A percentile compares a stretch with the other conserved stretches of the same genome.
These are phyloP conservation scores for Apis florea DNA, from an alignment of 1,140 invertebrate genomes.

Conservation along the genomic window DNA sequence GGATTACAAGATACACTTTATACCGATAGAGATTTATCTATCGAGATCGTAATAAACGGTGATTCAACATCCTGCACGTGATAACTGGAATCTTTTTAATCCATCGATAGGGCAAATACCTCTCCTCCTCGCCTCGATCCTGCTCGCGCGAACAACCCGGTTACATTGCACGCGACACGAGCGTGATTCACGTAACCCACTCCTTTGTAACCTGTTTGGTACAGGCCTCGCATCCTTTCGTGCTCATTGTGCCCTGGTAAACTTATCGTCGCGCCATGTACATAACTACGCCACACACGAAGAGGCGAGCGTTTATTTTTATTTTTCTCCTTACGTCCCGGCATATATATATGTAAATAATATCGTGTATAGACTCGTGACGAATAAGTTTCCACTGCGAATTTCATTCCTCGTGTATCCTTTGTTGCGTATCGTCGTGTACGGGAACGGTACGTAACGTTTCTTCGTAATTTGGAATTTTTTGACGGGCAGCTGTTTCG, in stretches of 20 bases:
- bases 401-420: background rate
- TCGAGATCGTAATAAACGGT: no score
- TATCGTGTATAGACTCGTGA: background rate
- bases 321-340: background rate
- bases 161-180: constrained; percentile 54
- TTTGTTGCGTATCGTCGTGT: background rate
- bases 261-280: constrained; percentile 12
- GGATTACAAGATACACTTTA: no score
- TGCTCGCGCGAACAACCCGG: constrained; percentile 6
- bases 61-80: background rate
- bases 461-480: no score
- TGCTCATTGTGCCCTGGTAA: constrained; percentile 32
- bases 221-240: constrained; percentile 36
- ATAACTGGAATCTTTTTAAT: background rate
- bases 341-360: background rate
- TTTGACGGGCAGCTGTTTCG: no score
- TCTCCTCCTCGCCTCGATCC: background rate
- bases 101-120: background rate
- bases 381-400: background rate
- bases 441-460: no score
- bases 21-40: no score
- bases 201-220: constrained; percentile 52
- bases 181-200: constrained; percentile 58
- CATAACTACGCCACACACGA: constrained; percentile 14
- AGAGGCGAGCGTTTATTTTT: constrained; percentile 2